These are phyloP conservation scores for Nipponacmea schrenckii DNA, from an alignment of 2,888 invertebrate genomes.

Conservation along the genomic window DNA sequence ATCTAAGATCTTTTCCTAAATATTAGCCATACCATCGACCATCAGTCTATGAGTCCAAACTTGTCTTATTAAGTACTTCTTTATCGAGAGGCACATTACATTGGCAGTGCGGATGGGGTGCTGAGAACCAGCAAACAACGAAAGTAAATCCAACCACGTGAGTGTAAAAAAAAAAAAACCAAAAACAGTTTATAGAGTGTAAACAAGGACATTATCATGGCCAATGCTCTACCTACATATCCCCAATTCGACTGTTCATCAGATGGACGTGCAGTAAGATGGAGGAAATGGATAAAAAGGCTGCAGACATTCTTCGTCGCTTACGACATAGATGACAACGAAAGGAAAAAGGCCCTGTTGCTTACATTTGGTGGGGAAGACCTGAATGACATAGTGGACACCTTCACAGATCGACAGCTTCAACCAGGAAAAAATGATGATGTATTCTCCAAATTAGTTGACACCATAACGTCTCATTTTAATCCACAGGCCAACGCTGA, in stretches of 20 bases:
- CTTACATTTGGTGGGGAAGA: slow-evolving; percentile 6
- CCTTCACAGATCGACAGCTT: neutral
- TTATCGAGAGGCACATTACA: no score
- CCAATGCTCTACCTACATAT: neutral
- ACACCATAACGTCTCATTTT: neutral
- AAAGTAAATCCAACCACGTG: no score
- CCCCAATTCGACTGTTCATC: neutral
- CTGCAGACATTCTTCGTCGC: slow-evolving; percentile 1
- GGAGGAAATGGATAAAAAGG: slow-evolving; percentile 5
- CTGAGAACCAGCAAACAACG: no score
- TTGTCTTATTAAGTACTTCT: no score
- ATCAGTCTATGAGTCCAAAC: no score
- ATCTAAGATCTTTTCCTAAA: no score
- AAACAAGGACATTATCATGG: neutral
- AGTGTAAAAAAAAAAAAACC: no score
- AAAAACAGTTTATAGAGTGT: no score
- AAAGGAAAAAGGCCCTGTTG: neutral
- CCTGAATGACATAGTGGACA: neutral
- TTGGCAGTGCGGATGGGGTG: no score
- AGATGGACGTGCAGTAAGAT: neutral
- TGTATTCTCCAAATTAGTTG: neutral
- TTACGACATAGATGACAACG: neutral
- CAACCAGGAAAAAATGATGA: neutral
- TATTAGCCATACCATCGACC: no score
- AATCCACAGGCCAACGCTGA: neutral